Conservation (phyloP, 1,140 invertebrate species). For the Anastrepha obliqua region DNA sequence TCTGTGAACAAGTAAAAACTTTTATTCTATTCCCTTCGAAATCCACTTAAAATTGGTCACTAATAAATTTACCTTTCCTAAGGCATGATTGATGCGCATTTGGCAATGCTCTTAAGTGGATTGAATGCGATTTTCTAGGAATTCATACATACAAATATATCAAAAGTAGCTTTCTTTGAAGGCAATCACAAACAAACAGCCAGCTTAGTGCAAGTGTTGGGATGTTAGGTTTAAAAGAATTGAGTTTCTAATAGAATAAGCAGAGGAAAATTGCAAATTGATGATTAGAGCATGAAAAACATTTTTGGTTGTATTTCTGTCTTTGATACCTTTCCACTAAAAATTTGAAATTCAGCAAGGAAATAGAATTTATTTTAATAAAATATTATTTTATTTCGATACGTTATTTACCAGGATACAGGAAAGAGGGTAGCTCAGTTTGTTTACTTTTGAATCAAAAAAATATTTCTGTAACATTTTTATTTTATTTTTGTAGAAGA, state of each 20-base stretch:
- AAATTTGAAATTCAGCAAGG: no score
- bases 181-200: not conserved
- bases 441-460: no score
- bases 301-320: no score
- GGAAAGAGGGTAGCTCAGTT: no score
- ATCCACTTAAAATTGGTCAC: constrained; percentile 3
- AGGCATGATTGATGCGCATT: constrained; percentile 29
- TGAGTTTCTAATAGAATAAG: not conserved
- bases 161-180: not conserved
- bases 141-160: not conserved
- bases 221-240: not conserved
- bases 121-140: not conserved
- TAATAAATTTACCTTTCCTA: constrained; percentile 24
- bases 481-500: no score
- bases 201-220: not conserved
- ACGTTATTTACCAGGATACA: no score
- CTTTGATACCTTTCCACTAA: no score
- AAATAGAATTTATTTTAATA: no score
- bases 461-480: no score
- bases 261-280: not conserved
- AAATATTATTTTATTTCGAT: no score
- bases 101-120: constrained; percentile 18
- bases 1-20: constrained; percentile 1
- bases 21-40: constrained; percentile 30
- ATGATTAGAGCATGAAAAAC: no score